Percentiles rank a stretch among this genome's conserved stretches.
These are phyloP conservation scores for Phenganax marumi DNA, from an alignment of 92 coral and sea anemone species.

Conservation along the genomic window DNA sequence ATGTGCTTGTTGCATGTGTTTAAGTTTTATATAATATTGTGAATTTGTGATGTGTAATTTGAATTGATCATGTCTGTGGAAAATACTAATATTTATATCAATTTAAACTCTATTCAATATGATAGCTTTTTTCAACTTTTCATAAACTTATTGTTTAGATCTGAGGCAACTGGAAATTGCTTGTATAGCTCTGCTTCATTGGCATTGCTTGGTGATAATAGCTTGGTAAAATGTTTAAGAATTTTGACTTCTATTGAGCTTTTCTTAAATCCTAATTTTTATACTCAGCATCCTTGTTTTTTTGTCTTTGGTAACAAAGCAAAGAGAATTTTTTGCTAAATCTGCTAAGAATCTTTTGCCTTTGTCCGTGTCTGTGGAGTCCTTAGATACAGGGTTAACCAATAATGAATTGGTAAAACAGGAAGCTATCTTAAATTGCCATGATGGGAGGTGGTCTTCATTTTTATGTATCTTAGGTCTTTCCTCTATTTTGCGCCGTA, in stretches of 20 bases:
- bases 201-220: too few relatives aligned
- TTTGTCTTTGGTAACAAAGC: neutral
- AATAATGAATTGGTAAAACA: neutral
- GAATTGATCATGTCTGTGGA: too few relatives aligned
- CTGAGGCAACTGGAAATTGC: too few relatives aligned
- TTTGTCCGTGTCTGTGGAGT: neutral
- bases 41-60: too few relatives aligned
- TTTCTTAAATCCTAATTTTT: neutral
- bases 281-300: slow-evolving; percentile 11
- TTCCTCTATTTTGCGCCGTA: neutral
- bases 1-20: too few relatives aligned
- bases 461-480: neutral
- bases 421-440: neutral
- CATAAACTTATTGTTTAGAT: too few relatives aligned
- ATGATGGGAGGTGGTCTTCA: neutral
- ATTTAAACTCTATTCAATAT: too few relatives aligned
- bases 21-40: too few relatives aligned
- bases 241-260: slow-evolving; percentile 9
- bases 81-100: too few relatives aligned
- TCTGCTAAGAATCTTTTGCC: neutral
- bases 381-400: neutral
- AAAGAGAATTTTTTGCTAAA: neutral
- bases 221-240: neutral
- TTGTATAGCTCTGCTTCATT: too few relatives aligned
- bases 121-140: too few relatives aligned